phyloP scores from a whole-genome alignment of 2,113 vertebrate genomes.

The Chaetops frenatus region DNA sequence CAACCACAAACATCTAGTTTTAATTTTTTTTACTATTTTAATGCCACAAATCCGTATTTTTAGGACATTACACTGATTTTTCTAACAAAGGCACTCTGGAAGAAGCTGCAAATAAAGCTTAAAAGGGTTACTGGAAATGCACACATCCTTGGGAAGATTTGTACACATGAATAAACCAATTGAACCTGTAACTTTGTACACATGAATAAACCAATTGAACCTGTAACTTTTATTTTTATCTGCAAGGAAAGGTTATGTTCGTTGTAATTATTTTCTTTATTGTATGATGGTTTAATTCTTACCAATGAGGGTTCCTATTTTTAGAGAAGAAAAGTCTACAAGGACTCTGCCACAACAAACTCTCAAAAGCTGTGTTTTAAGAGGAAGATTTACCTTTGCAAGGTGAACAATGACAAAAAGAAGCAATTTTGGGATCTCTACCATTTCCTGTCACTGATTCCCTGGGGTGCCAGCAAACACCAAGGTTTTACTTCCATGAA shows the following conservation, averaged over 20 bases:
- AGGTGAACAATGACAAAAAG: not conserved
- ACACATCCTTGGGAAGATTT: conserved; percentile 15
- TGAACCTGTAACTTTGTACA: not conserved
- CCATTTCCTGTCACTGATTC: not conserved
- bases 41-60: not conserved
- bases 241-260: conserved; percentile 27
- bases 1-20: not conserved
- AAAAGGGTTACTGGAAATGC: conserved; percentile 2
- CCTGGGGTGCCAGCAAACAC: not conserved
- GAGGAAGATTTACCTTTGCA: not conserved
- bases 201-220: not conserved
- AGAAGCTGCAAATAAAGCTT: conserved; percentile 7
- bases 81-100: not conserved
- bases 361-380: not conserved
- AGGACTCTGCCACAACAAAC: not conserved
- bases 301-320: conserved; percentile 9
- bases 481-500: not conserved
- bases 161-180: not conserved
- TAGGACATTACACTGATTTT: not conserved
- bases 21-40: conserved; percentile 1
- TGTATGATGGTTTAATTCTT: not conserved
- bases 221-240: conserved; percentile 11
- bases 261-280: conserved; percentile 10
- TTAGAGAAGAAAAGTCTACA: not conserved
- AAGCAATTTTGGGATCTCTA: not conserved